phyloP scores from a whole-genome alignment of 2,113 vertebrate species.

The Oncorhynchus keta region DNA sequence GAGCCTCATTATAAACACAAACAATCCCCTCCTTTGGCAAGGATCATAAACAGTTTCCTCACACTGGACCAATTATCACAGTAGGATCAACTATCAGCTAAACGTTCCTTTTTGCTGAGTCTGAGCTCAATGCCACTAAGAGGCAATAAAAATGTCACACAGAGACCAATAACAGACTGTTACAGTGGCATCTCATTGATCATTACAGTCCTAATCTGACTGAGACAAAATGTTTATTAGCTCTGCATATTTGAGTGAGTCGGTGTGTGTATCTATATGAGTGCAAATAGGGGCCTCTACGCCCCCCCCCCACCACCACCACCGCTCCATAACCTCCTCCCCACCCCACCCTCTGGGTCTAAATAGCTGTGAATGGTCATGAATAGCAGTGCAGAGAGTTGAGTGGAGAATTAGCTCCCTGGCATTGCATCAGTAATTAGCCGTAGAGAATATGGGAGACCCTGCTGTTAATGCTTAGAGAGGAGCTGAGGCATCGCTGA shows the following conservation, averaged over 20 bases:
- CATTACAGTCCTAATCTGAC: conserved; percentile 63
- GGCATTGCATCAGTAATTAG: conserved; percentile 92
- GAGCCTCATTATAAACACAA: neutral
- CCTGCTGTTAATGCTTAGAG: conserved; percentile 85
- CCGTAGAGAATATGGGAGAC: conserved; percentile 87
- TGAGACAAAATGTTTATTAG: conserved; percentile 48
- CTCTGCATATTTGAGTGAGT: conserved; percentile 58
- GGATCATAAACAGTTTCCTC: neutral
- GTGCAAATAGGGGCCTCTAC: conserved; percentile 44
- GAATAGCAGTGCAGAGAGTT: conserved; percentile 87
- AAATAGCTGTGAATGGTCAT: conserved; percentile 74
- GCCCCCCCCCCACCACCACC: conserved; percentile 38
- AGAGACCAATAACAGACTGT: neutral
- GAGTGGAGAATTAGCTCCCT: conserved; percentile 87
- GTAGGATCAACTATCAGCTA: neutral
- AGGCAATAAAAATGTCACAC: neutral
- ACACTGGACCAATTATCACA: neutral
- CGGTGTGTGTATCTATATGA: conserved; percentile 1
- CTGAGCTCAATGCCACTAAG: neutral
- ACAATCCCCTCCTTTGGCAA: neutral
- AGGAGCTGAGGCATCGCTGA: conserved; percentile 90
- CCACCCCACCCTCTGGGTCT: neutral
- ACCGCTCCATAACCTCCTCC: neutral
- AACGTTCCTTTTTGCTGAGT: neutral
- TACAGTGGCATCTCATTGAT: conserved; percentile 15